Conservation (phyloP, 1,140 invertebrate species). For the Magallana gigas region DNA sequence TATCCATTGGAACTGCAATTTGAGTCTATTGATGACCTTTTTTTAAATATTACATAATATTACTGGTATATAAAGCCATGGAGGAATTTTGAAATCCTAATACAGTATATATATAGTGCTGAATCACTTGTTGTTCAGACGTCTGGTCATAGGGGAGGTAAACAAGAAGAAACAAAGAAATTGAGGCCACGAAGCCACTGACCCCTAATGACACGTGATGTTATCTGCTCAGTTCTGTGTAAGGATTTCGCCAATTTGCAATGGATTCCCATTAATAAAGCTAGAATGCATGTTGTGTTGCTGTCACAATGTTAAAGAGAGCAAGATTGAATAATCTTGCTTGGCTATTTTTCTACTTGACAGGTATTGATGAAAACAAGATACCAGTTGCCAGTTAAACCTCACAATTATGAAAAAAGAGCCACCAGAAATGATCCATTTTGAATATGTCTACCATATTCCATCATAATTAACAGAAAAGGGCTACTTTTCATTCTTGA, state of each 20-base stretch:
- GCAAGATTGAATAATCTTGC: constrained; percentile 21
- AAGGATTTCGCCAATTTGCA: constrained; percentile 31
- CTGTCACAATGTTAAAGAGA: constrained; percentile 27
- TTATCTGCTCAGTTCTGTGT: constrained; percentile 20
- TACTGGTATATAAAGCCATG: too few species aligned
- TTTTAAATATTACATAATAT: too few species aligned
- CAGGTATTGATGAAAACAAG: constrained; percentile 31
- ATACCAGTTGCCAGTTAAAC: constrained; percentile 8
- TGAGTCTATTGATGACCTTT: too few species aligned
- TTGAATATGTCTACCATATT: constrained; percentile 9
- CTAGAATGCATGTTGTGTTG: neutral
- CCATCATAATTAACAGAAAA: constrained; percentile 32
- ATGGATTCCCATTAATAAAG: constrained; percentile 25
- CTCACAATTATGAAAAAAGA: constrained; percentile 31
- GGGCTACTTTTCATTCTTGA: constrained; percentile 16
- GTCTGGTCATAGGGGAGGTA: constrained; percentile 9
- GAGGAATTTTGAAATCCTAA: too few species aligned
- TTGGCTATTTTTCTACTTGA: constrained; percentile 27
- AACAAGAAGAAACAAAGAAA: neutral
- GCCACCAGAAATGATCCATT: constrained; percentile 28
- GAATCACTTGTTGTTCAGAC: neutral
- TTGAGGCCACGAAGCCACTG: neutral
- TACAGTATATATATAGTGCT: neutral
- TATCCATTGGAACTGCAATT: too few species aligned
- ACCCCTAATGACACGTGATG: constrained; percentile 25